Percentiles rank a stretch among this genome's conserved stretches.
Evolutionary conservation across 2,113 vertebrate genomes (phyloP).

Genomic region (Callopanchax toddi): DNA sequence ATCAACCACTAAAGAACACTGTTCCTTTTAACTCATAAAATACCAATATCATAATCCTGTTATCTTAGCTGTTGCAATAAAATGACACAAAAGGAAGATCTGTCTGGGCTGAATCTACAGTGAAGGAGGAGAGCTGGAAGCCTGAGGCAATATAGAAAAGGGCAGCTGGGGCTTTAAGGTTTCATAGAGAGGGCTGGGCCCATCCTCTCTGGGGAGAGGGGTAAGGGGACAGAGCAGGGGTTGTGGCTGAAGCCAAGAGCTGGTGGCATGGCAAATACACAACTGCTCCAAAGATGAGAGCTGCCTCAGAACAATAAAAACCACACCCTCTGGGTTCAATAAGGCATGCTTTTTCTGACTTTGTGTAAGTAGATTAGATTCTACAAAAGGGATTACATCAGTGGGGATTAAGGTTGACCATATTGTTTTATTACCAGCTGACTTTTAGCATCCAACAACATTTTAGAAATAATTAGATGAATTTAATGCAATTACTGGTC

Average conservation of each 20-base stretch:
- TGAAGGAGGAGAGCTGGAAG: not conserved
- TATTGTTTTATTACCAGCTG: constrained; percentile 35
- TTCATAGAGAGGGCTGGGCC: constrained; percentile 36
- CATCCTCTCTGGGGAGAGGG: constrained; percentile 54
- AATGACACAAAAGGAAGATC: constrained; percentile 19
- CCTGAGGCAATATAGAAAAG: constrained; percentile 26
- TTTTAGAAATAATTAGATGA: constrained; percentile 1
- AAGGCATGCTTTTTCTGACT: constrained; percentile 33
- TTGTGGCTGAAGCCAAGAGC: constrained; percentile 26
- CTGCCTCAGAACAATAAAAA: constrained; percentile 56
- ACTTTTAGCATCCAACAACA: constrained; percentile 11
- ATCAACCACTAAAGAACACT: constrained; percentile 1
- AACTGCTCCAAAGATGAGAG: constrained; percentile 48
- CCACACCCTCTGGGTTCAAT: constrained; percentile 60
- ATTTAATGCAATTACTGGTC: not conserved
- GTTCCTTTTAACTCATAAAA: constrained; percentile 1
- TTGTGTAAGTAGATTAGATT: constrained; percentile 60
- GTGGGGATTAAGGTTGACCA: constrained; percentile 40
- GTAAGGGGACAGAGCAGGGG: constrained; percentile 30
- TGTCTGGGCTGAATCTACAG: constrained; percentile 11
- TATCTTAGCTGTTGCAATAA: constrained; percentile 2
- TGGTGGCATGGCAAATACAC: constrained; percentile 45
- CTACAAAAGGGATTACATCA: constrained; percentile 56
- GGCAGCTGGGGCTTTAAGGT: constrained; percentile 48
- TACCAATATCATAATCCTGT: constrained; percentile 2